Evolutionary conservation across 2,888 invertebrate species (phyloP), one percentile per base, ranked within the genome.

Genomic region (Amiota mariae): DNA sequence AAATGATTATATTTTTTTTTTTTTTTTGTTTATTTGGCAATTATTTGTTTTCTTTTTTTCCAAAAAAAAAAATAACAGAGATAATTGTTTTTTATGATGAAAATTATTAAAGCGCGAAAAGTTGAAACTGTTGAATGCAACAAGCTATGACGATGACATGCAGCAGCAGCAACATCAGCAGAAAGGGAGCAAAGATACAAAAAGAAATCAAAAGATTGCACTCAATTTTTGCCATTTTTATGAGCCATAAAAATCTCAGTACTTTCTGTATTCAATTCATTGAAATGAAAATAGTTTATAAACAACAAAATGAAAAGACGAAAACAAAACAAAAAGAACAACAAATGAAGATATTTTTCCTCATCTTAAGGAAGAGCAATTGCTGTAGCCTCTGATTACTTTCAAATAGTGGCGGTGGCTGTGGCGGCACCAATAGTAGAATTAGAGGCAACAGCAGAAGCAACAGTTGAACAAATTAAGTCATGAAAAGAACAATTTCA

Each of bases 191-290:
- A 24, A 36, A 36, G 36, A 36, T 4, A 36, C 6, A 4, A 36
- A 36, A 36, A 36, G 10, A 59, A 59, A 59, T 46, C n/a, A 12
- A 46, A 64, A n/a, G 64, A 46, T 66, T 68, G 81, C 83, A 85
- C 86, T 86, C 79, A 84, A 85, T 85, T 84, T 85, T 84, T 80
- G 82, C 85, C 80, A 86, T 85, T 86, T 84, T 84, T 84, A 86
- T 85, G 83, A 81, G 85, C 79, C 82, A 67, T 51, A 51, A 67
- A 8, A 49, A 51, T 12, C 51, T 51, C 18, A 11, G 9, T 51
- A 24, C 59, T 24, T 18, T 20, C 6, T 15, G 48, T 2, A 67
- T n/a, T 47, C 10, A 18, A 15, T 15, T 47, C 46, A 64, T 47
- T 64, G 46, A 64, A 64, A 48, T 11, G n/a, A 15, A 47, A 11